A percentile compares a stretch with the other conserved stretches of the same genome.
Evolutionary conservation across 2,797 vertebrate species (phyloP).

Genomic region (Meriones psammophilus): DNA sequence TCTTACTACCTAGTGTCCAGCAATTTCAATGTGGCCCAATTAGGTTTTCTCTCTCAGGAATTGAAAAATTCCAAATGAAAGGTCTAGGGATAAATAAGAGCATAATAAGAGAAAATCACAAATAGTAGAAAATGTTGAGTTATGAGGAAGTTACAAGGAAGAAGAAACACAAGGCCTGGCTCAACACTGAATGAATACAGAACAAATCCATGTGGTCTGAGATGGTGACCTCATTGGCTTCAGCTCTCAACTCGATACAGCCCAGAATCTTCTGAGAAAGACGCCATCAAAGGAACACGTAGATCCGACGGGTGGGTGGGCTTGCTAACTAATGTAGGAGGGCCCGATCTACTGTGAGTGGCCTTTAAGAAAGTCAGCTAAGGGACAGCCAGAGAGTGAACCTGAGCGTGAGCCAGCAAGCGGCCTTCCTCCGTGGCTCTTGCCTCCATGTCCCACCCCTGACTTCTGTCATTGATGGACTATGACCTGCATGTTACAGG

Average conservation of each 20-base stretch:
- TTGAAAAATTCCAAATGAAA: slow-evolving; percentile 22
- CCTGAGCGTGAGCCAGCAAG: background rate
- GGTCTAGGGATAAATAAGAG: slow-evolving; percentile 26
- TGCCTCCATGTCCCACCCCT: background rate
- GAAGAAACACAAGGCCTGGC: background rate
- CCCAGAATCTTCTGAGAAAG: background rate
- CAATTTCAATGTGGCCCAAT: background rate
- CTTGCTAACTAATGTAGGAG: background rate
- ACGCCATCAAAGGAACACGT: background rate
- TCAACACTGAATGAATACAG: slow-evolving; percentile 29
- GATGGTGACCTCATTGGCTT: background rate
- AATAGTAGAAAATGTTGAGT: background rate
- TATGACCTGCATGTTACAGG: background rate
- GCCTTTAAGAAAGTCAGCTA: background rate
- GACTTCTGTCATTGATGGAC: background rate
- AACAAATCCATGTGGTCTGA: slow-evolving; percentile 28
- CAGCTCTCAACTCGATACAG: background rate
- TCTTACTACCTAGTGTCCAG: background rate
- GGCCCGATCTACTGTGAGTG: background rate
- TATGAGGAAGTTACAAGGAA: background rate
- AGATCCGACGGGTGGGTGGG: background rate
- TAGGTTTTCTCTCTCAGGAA: slow-evolving; percentile 46
- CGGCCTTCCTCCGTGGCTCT: too few relatives aligned
- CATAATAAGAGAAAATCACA: background rate
- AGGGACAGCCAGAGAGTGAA: too few relatives aligned